Evolutionary conservation across 1,140 invertebrate genomes (phyloP).

Genomic region (Thaumetopoea pityocampa): DNA sequence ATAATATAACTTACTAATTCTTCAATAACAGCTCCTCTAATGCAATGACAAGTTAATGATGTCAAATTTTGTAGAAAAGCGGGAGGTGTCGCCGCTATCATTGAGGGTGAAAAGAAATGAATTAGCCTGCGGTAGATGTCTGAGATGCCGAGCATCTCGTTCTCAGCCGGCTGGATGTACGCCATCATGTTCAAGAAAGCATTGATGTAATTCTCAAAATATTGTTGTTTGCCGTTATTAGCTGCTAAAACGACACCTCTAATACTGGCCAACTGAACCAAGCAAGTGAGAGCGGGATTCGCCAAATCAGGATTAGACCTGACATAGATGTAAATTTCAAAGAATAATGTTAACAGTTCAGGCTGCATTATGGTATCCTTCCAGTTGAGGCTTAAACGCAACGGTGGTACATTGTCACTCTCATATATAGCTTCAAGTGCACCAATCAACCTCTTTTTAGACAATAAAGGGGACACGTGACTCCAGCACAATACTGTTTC

Average conservation of each 20-base stretch:
- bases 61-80: conserved; percentile 81
- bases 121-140: conserved; percentile 80
- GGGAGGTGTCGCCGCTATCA: conserved; percentile 66
- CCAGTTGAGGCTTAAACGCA: conserved; percentile 82
- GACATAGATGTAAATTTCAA: conserved; percentile 90
- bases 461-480: conserved; percentile 80
- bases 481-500: conserved; percentile 87
- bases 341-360: conserved; percentile 85
- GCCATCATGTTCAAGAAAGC: conserved; percentile 82
- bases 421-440: conserved; percentile 84
- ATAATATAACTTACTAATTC: conserved; percentile 80
- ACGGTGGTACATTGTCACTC: conserved; percentile 79
- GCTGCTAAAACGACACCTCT: conserved; percentile 81
- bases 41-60: conserved; percentile 84
- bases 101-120: conserved; percentile 79
- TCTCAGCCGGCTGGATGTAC: conserved; percentile 79
- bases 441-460: conserved; percentile 82
- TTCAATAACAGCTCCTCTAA: conserved; percentile 83
- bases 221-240: conserved; percentile 79
- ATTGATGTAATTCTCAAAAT: conserved; percentile 83
- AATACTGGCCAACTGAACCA: conserved; percentile 86
- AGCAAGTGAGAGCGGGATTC: conserved; percentile 86
- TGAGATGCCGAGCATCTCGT: conserved; percentile 81
- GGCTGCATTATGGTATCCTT: conserved; percentile 85
- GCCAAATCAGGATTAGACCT: conserved; percentile 83